Evolutionary conservation across 92 coral and sea anemone genomes (phyloP), one percentile per base, ranked within the genome.

Genomic region (Meandrina meandrites): DNA sequence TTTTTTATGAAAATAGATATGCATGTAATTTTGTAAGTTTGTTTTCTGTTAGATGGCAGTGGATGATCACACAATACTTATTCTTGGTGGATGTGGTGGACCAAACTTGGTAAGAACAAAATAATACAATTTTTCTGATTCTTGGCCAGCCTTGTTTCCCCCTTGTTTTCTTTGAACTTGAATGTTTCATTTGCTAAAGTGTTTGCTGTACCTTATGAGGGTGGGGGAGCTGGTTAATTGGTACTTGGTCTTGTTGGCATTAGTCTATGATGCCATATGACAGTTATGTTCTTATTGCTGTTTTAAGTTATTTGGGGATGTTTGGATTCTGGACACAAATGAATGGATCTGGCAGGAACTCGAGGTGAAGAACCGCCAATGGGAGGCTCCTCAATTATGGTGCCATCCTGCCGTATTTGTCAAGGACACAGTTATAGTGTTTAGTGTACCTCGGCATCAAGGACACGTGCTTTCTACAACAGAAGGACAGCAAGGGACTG

Each of bases 361-460:
- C n/a, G 87, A 92, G 28, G 98, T 95, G 13, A 72, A 77, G 32
- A 91, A 93, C 81, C 60, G 74, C 24, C 88, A 86, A 5, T 91
- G 93, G 84, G 98, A 92, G 71, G 98, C 99, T 11, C 99, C 99
- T 5, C 98, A 96, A 28, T 78, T 96, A n/a, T 96, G 99, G 99
- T 96, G 98, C 71, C 99, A 96, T 84, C 99, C 96, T 57, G 98
- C 96, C 1, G 91, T 95, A 57, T 89, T 72, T 69, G 82, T 96
- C 30, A 67, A 86, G 62, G 91, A 92, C 90, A 89, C 89, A 68
- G 66, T 96, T 34, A 86, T 94, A 2, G 95, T 94, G 72, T 95
- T 95, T 57, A 94, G 93, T 58, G 86, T 89, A 24, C 93, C 98
- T n/a, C 86, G 82, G 40, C 82, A 82, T 76, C 93, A 60, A 24